A percentile compares a stretch with the other conserved stretches of the same genome.
phyloP scores from a whole-genome alignment of 2,888 invertebrate species.

The Apodemia hepburni region DNA sequence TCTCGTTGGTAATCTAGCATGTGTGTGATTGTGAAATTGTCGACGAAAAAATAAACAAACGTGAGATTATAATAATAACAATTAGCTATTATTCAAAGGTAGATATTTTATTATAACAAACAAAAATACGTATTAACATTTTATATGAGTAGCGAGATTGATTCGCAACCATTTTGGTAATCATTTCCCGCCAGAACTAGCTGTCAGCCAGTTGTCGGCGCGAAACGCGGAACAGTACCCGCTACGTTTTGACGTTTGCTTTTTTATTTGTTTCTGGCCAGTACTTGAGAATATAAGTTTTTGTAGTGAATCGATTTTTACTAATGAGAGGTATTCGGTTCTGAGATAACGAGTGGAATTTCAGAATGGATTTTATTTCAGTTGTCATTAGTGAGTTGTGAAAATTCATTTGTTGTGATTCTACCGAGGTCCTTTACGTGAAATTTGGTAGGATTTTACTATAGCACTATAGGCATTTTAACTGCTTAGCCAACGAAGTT shows the following conservation, averaged over 20 bases:
- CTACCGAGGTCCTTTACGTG: too few relatives aligned
- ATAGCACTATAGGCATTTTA: too few relatives aligned
- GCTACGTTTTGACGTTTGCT: constrained; percentile 42
- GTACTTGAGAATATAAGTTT: constrained; percentile 27
- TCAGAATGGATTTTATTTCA: background rate
- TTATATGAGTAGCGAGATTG: background rate
- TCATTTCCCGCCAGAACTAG: constrained; percentile 32
- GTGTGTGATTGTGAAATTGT: background rate
- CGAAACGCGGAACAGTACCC: constrained; percentile 49
- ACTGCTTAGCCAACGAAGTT: too few relatives aligned
- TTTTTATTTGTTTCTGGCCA: constrained; percentile 41
- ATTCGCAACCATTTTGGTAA: constrained; percentile 19
- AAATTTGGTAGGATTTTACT: too few relatives aligned
- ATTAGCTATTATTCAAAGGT: background rate
- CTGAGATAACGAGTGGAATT: background rate
- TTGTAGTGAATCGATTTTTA: background rate
- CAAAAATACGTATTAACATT: background rate
- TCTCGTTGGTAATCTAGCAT: too few relatives aligned
- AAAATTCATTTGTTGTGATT: too few relatives aligned
- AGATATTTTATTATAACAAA: constrained; percentile 1
- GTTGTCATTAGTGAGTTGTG: too few relatives aligned
- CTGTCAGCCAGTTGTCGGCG: constrained; percentile 35
- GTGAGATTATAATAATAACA: background rate
- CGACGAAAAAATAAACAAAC: too few relatives aligned
- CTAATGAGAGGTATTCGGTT: background rate